phyloP scores from a whole-genome alignment of 2,797 vertebrate genomes.

The Brachymystax lenok region DNA sequence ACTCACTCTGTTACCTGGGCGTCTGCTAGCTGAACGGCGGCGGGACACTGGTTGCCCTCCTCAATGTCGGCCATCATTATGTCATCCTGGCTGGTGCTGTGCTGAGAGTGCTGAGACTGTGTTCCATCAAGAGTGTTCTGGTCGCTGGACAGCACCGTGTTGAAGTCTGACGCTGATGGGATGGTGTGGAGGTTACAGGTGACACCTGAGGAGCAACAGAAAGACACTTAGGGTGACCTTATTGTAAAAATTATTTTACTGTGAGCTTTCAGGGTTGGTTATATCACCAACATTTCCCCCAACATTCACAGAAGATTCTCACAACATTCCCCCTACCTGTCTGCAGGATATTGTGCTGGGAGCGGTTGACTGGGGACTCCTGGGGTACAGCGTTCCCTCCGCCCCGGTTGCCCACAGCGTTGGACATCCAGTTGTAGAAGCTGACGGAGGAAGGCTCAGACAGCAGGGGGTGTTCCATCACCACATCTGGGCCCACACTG shows the following conservation, averaged over 20 bases:
- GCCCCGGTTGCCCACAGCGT: constrained; percentile 91
- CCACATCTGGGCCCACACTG: constrained; percentile 85
- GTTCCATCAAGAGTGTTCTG: constrained; percentile 97
- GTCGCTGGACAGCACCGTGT: constrained; percentile 94
- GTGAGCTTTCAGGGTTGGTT: neutral
- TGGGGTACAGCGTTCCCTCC: constrained; percentile 74
- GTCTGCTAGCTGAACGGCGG: constrained; percentile 94
- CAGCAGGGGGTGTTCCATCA: constrained; percentile 94
- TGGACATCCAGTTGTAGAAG: constrained; percentile 99
- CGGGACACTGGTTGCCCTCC: constrained; percentile 92
- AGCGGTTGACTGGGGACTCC: constrained; percentile 86
- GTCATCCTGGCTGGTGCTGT: constrained; percentile 95
- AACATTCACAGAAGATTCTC: neutral
- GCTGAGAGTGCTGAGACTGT: constrained; percentile 94
- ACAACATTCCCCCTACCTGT: constrained; percentile 75
- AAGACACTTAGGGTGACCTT: neutral
- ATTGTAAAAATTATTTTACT: neutral
- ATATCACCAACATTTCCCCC: neutral
- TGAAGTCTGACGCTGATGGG: constrained; percentile 96
- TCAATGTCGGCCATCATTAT: constrained; percentile 83
- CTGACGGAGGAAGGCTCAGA: constrained; percentile 95
- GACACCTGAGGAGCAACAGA: constrained; percentile 68
- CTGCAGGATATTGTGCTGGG: constrained; percentile 91
- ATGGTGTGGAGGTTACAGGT: constrained; percentile 93
- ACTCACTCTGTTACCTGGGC: constrained; percentile 83